These are phyloP conservation scores for Bucco capensis DNA, from an alignment of 2,113 vertebrate genomes.

Conservation along the genomic window DNA sequence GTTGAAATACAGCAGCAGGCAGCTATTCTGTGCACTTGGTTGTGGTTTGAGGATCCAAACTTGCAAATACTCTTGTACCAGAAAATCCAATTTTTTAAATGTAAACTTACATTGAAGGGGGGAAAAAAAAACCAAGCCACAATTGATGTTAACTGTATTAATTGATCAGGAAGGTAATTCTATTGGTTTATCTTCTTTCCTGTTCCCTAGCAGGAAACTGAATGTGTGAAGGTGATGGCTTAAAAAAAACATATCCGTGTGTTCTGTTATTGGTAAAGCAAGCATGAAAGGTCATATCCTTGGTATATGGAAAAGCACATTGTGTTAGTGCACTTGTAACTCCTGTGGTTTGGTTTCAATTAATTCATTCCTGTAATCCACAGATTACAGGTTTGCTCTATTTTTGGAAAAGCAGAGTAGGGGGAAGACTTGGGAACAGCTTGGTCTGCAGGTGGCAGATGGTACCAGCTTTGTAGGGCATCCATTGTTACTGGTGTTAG, in stretches of 20 bases:
- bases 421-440: neutral
- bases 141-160: neutral
- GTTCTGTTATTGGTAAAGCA: neutral
- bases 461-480: slow-evolving; percentile 8
- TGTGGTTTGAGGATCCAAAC: neutral
- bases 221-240: neutral
- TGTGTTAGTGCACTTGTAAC: neutral
- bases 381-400: slow-evolving; percentile 24
- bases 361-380: neutral
- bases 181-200: neutral
- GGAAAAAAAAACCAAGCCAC: too few relatives aligned
- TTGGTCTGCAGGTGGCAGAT: slow-evolving; percentile 6
- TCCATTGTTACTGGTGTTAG: neutral
- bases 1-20: accelerated
- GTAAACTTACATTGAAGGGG: neutral
- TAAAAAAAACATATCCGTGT: neutral
- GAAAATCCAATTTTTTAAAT: neutral
- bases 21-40: accelerated
- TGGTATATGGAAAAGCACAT: neutral
- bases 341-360: neutral
- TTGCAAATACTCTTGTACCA: neutral
- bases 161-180: neutral
- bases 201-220: neutral
- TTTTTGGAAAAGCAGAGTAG: neutral
- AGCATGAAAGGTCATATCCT: accelerated